These are phyloP conservation scores for Crematogaster levior DNA, from an alignment of 2,888 invertebrate genomes.

Conservation along the genomic window DNA sequence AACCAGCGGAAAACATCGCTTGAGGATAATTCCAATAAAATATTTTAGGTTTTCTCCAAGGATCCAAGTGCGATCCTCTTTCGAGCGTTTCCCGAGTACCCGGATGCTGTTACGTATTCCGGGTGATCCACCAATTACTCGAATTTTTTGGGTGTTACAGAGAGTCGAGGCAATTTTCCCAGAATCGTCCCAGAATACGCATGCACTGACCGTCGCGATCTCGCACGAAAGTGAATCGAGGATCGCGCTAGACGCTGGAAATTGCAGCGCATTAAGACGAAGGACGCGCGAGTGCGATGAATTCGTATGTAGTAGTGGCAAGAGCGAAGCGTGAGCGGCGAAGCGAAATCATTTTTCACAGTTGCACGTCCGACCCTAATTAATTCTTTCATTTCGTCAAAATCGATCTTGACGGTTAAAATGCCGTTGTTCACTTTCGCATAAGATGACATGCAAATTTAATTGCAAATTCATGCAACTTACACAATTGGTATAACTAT, in stretches of 20 bases:
- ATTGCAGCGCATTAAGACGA: slow-evolving; percentile 67
- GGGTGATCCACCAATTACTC: background rate
- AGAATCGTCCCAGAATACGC: background rate
- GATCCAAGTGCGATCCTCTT: background rate
- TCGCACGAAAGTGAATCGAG: slow-evolving; percentile 30
- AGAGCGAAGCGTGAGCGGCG: slow-evolving; percentile 58
- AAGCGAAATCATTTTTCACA: slow-evolving; percentile 52
- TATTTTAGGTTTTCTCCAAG: background rate
- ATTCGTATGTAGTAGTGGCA: slow-evolving; percentile 60
- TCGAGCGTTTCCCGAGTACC: background rate
- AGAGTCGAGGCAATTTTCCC: slow-evolving; percentile 6
- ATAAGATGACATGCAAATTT: background rate
- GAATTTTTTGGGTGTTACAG: slow-evolving; percentile 4
- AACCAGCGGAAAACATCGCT: background rate
- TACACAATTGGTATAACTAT: background rate
- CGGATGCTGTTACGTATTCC: background rate
- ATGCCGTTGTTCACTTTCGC: background rate
- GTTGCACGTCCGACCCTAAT: slow-evolving; percentile 39
- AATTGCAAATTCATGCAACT: background rate
- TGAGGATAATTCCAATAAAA: background rate
- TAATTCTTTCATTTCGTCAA: slow-evolving; percentile 23
- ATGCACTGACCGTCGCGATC: slow-evolving; percentile 4
- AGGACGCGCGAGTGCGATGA: slow-evolving; percentile 63
- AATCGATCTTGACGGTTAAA: background rate
- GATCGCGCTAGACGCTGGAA: slow-evolving; percentile 39